Percentiles rank a stretch among this genome's conserved stretches.
Conservation (phyloP, 2,113 vertebrate species). For the Hemibagrus wyckioides region DNA sequence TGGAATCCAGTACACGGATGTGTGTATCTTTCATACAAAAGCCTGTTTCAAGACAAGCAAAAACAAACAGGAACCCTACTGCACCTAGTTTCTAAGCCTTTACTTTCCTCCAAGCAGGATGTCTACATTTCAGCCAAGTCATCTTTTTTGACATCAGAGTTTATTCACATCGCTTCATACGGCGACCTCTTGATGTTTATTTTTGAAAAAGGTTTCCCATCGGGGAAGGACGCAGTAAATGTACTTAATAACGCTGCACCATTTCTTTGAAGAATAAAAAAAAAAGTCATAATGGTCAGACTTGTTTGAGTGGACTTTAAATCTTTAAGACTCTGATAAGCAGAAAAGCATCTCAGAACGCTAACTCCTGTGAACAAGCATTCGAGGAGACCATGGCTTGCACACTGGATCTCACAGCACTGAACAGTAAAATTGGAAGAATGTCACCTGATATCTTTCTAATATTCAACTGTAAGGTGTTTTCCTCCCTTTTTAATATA, state of each 20-base stretch:
- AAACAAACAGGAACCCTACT: slow-evolving; percentile 50
- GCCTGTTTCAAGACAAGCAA: slow-evolving; percentile 3
- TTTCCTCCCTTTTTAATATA: background rate
- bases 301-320: background rate
- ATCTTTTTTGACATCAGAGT: slow-evolving; percentile 11
- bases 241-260: background rate
- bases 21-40: slow-evolving; percentile 23
- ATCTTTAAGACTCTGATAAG: background rate
- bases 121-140: slow-evolving; percentile 32
- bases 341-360: background rate
- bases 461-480: background rate
- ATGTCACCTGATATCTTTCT: background rate
- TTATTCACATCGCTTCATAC: slow-evolving; percentile 15
- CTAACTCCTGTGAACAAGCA: no score
- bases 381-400: no score
- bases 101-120: slow-evolving; percentile 37
- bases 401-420: no score
- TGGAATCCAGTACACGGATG: slow-evolving; percentile 1
- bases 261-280: background rate
- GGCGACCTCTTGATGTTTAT: background rate
- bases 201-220: background rate
- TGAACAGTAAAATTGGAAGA: background rate
- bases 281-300: background rate
- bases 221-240: background rate
- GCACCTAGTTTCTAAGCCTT: slow-evolving; percentile 23